These are phyloP conservation scores for Coturnix japonica DNA, from an alignment of 2,113 vertebrate genomes.

Conservation along the genomic window DNA sequence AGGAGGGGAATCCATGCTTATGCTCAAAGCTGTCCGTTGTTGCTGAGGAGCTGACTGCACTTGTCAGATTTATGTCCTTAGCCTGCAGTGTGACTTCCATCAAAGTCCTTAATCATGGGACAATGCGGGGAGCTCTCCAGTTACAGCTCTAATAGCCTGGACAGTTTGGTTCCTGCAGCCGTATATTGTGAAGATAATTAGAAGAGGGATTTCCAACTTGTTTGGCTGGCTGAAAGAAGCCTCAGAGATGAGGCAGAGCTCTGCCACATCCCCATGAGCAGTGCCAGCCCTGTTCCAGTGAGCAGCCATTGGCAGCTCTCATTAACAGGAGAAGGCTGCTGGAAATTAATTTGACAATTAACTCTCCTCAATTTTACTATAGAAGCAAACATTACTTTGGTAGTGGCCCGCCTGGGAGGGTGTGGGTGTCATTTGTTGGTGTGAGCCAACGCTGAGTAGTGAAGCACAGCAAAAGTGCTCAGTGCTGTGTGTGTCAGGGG, in stretches of 20 bases:
- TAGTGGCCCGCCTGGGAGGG: not conserved
- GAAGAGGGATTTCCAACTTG: slow-evolving; percentile 33
- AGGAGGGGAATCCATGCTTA: not conserved
- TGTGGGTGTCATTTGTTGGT: not conserved
- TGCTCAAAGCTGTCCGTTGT: not conserved
- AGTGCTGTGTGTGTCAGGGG: not conserved
- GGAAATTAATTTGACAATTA: not conserved
- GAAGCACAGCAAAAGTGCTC: not conserved
- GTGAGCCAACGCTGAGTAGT: not conserved
- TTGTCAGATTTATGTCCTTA: not conserved
- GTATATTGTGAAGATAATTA: not conserved
- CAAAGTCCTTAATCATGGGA: not conserved
- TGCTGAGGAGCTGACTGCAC: not conserved
- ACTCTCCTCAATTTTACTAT: not conserved
- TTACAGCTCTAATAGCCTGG: not conserved
- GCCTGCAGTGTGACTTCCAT: not conserved
- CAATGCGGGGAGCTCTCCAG: not conserved
- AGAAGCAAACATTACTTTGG: not conserved
- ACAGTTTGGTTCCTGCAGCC: not conserved
- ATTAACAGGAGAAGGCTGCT: not conserved
- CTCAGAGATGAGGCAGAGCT: not conserved
- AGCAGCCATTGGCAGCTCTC: not conserved
- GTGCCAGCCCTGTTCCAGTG: not conserved
- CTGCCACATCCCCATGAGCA: fast-evolving
- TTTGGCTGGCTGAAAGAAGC: not conserved